Base-by-base conservation (phyloP, 2,888 invertebrate genomes). In the Xestobium rufovillosum region DNA sequence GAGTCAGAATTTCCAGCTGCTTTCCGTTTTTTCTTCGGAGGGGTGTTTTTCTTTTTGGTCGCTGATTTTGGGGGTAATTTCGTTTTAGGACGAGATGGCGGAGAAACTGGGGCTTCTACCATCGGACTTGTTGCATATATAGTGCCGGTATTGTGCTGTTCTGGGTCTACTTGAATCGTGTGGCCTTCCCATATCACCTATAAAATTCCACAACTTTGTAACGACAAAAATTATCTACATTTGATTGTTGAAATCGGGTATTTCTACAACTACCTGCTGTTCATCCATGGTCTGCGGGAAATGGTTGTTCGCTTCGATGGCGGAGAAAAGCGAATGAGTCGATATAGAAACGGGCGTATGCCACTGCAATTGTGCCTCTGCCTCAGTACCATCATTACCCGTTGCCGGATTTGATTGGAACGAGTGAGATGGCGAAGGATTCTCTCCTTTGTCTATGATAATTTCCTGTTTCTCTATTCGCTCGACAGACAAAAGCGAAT, bases 111-210 rank as follows among this genome's bases (percentile, higher is more conserved):
- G 31, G 14, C 41, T 31, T 56, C 50, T 15, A 36, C 17, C 4
- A 45, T 32, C 15, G 45, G 27, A 3, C 41, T 39, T 14, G 49
- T 47, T 16, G 60, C 55, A 39, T 65, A 65, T 26, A 65, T 57
- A 1, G 59, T 53, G 33, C 53, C 57, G 9, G 63, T 59, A 47
- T 60, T 58, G 26, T 47, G 51, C 35, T 46, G 53, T 13, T 58
- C 52, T 6, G 72, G 71, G 47, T 75, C 75, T 8, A 76, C 75
- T 63, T 75, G 73, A 41, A 77, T 75, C n/a, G 76, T 71, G 51
- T 76, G 75, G 11, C 76, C 75, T 66, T 77, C 76, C 78, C 78
- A 78, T 49, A 77, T 69, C 30, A 76, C 76, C 76, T 76, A 61
- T 43, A 19, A 26, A 28, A 31, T 23, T 23, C 13, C 19, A 13